phyloP scores from a whole-genome alignment of 2,113 vertebrate genomes.

The Spheniscus mendiculus region DNA sequence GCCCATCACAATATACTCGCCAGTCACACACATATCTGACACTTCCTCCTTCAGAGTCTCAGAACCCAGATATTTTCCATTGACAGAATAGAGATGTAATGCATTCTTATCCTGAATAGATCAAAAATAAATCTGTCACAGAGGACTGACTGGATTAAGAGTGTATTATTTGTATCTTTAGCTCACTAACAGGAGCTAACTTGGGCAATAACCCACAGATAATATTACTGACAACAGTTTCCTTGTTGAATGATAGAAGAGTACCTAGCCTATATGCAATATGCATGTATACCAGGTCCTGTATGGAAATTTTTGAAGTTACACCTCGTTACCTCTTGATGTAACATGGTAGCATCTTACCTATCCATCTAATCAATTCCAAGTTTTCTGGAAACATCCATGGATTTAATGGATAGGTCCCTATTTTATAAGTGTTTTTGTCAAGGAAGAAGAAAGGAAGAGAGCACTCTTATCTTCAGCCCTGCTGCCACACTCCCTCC shows the following conservation, averaged over 20 bases:
- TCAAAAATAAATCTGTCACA: neutral
- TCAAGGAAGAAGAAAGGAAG: neutral
- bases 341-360: neutral
- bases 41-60: slow-evolving; percentile 91
- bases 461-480: neutral
- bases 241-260: neutral
- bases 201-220: neutral
- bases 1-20: slow-evolving; percentile 88
- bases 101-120: slow-evolving; percentile 89
- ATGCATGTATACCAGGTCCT: neutral
- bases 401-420: neutral
- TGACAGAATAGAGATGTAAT: slow-evolving; percentile 93
- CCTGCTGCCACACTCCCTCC: neutral
- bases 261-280: neutral
- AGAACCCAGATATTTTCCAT: slow-evolving; percentile 89
- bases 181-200: neutral
- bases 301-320: neutral
- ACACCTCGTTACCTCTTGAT: neutral
- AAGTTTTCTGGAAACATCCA: neutral
- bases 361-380: neutral
- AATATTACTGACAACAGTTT: neutral
- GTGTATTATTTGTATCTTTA: neutral
- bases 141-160: neutral
- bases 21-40: slow-evolving; percentile 90
- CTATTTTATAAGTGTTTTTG: neutral